Conservation (phyloP, 2,797 vertebrate species). For the Micrastur ruficollis region DNA sequence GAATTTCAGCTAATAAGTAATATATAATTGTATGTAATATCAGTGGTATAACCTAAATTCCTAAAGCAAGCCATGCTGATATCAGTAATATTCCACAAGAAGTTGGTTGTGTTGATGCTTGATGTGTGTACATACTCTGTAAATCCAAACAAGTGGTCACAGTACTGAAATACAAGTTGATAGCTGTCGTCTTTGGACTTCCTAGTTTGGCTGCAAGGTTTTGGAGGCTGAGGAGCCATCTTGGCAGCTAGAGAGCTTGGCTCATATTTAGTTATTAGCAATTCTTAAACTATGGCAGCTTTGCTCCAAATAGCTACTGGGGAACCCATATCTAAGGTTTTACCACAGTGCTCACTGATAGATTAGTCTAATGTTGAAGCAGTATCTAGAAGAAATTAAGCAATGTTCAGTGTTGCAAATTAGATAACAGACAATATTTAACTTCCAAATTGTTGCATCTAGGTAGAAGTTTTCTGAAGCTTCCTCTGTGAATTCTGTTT, state of each 20-base stretch:
- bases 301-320: not conserved
- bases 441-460: not conserved
- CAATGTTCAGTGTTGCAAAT: not conserved
- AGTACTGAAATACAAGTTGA: not conserved
- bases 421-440: not conserved
- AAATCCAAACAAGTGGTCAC: not conserved
- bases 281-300: not conserved
- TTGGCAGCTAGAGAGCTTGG: not conserved
- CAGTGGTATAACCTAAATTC: not conserved
- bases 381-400: not conserved
- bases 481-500: not conserved
- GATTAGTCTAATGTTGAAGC: not conserved
- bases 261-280: not conserved
- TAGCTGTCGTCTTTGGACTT: not conserved
- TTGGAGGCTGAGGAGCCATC: not conserved
- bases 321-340: not conserved
- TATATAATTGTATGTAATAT: not conserved
- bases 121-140: too few relatives aligned
- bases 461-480: not conserved
- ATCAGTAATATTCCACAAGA: not conserved
- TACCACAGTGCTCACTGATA: not conserved
- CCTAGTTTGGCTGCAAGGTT: not conserved
- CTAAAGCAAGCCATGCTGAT: not conserved
- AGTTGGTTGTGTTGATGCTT: not conserved
- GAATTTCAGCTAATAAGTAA: not conserved